Evolutionary conservation across 2,888 invertebrate species (phyloP).

Genomic region (Ichneumoninae sp.): DNA sequence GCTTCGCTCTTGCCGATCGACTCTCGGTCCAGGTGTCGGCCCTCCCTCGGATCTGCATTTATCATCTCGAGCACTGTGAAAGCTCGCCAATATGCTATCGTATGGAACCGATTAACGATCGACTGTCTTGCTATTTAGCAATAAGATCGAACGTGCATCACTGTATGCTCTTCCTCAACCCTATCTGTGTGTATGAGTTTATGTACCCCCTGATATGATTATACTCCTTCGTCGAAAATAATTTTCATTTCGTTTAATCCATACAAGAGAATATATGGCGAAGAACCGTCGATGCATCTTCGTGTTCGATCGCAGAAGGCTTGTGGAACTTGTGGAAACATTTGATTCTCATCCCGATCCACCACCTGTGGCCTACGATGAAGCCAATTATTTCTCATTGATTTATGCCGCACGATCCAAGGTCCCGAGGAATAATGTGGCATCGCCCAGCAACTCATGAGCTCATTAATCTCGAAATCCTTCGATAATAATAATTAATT

Average conservation of each 20-base stretch:
- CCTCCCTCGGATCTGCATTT: constrained; percentile 66
- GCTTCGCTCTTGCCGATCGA: constrained; percentile 12
- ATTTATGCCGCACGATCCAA: background rate
- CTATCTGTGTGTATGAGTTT: background rate
- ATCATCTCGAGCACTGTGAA: constrained; percentile 39
- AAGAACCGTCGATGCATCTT: constrained; percentile 12
- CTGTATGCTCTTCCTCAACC: constrained; percentile 14
- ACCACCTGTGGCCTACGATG: background rate
- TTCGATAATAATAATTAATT: background rate
- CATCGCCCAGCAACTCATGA: background rate
- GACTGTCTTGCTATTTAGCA: constrained; percentile 46
- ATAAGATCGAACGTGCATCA: constrained; percentile 38
- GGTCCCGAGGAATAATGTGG: background rate
- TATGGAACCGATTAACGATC: constrained; percentile 53
- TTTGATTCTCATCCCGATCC: constrained; percentile 20
- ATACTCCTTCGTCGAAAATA: background rate
- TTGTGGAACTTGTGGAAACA: background rate
- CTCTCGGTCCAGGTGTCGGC: constrained; percentile 19
- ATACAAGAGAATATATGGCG: background rate
- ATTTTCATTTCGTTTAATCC: constrained; percentile 18
- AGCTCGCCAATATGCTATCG: constrained; percentile 36
- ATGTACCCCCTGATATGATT: background rate
- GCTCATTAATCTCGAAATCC: background rate
- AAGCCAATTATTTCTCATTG: constrained; percentile 16
- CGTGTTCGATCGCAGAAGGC: background rate